These are phyloP conservation scores for Eristalis tenax DNA, from an alignment of 2,888 invertebrate genomes.

Conservation along the genomic window DNA sequence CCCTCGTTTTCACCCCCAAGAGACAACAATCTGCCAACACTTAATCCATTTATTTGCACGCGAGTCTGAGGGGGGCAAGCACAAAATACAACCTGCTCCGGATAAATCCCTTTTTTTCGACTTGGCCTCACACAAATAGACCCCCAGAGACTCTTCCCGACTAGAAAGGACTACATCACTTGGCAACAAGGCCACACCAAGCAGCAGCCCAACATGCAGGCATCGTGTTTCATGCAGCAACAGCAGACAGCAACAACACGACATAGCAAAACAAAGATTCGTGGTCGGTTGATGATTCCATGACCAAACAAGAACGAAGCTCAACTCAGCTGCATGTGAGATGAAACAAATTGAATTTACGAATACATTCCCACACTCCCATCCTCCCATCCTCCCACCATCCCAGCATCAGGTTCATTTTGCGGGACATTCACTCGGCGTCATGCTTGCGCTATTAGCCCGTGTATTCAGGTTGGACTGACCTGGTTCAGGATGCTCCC, in stretches of 20 bases:
- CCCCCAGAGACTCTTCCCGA: conserved; percentile 18
- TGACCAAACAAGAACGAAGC: conserved; percentile 59
- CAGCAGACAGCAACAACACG: conserved; percentile 12
- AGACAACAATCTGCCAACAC: conserved; percentile 67
- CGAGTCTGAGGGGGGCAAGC: conserved; percentile 59
- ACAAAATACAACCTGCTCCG: conserved; percentile 14
- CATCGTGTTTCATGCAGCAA: neutral
- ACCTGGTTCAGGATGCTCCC: conserved; percentile 4
- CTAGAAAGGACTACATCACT: conserved; percentile 41
- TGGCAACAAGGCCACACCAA: neutral
- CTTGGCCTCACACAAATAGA: conserved; percentile 41
- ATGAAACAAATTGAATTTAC: conserved; percentile 51
- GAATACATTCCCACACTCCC: neutral
- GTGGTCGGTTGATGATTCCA: conserved; percentile 64
- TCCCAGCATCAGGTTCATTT: neutral
- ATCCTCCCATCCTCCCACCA: neutral
- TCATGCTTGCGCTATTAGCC: neutral
- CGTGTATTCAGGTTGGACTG: conserved; percentile 11
- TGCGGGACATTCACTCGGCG: neutral
- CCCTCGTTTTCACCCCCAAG: neutral
- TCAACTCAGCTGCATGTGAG: neutral
- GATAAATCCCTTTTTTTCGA: conserved; percentile 34
- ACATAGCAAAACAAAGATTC: conserved; percentile 33
- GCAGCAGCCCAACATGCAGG: neutral
- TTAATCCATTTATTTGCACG: conserved; percentile 67